A percentile compares a stretch with the other conserved stretches of the same genome.
Conservation (phyloP, 2,113 vertebrate species). For the Numenius arquata region DNA sequence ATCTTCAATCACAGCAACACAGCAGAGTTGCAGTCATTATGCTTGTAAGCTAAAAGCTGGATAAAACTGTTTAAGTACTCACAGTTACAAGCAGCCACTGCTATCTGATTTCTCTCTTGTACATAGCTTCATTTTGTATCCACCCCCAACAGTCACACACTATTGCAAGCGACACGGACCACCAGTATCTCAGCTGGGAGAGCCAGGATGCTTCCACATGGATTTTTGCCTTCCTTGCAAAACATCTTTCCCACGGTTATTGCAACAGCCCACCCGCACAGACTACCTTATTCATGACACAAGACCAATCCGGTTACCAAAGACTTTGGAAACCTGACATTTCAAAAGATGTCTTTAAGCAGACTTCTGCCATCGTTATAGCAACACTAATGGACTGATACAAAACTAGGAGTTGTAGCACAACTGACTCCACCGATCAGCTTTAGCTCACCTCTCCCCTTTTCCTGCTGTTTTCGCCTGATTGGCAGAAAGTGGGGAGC, state of each 20-base stretch:
- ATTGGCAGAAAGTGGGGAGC: rapidly evolving
- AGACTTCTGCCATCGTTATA: background rate
- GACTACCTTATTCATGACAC: background rate
- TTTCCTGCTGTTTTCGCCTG: background rate
- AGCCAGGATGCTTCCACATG: background rate
- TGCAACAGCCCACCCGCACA: background rate
- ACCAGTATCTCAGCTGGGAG: background rate
- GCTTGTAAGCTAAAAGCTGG: background rate
- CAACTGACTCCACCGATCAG: background rate
- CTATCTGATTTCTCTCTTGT: background rate
- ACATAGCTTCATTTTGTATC: background rate
- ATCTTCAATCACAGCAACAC: background rate
- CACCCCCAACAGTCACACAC: background rate
- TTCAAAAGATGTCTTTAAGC: background rate
- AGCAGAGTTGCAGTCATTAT: background rate
- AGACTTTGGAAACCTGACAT: background rate
- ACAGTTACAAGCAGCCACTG: background rate
- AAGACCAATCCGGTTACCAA: background rate
- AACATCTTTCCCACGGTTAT: background rate
- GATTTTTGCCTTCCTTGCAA: background rate
- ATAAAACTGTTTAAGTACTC: background rate
- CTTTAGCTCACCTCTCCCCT: background rate
- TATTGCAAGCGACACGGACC: background rate
- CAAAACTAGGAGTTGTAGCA: background rate
- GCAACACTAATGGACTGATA: background rate